Evolutionary conservation across 1,140 invertebrate genomes (phyloP).

Genomic region (Piezodorus guildinii): DNA sequence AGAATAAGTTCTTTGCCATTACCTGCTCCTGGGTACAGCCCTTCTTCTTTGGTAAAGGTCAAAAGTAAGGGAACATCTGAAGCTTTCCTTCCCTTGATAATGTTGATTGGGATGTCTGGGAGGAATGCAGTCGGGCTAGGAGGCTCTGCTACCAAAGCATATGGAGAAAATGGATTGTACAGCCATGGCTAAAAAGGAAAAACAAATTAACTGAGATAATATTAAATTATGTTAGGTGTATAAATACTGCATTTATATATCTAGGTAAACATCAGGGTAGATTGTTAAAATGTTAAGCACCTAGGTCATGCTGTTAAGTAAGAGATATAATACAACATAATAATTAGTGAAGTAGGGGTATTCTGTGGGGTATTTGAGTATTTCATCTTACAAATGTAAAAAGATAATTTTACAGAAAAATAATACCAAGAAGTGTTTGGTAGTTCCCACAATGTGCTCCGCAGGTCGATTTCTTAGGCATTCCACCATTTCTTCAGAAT

Average conservation of each 20-base stretch:
- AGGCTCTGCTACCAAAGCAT: slow-evolving; percentile 46
- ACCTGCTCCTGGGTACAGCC: slow-evolving; percentile 39
- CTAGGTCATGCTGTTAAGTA: too few species aligned
- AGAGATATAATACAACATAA: too few species aligned
- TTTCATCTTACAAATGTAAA: too few species aligned
- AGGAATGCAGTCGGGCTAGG: slow-evolving; percentile 41
- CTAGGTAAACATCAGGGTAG: too few species aligned
- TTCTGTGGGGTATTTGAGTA: too few species aligned
- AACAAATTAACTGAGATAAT: slow-evolving; percentile 11
- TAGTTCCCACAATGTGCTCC: slow-evolving; percentile 37
- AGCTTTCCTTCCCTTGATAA: slow-evolving; percentile 36
- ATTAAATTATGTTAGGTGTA: too few species aligned
- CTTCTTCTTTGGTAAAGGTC: slow-evolving; percentile 33
- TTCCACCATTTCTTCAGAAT: slow-evolving; percentile 45
- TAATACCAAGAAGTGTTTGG: not conserved
- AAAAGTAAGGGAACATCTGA: slow-evolving; percentile 34
- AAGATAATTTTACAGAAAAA: too few species aligned
- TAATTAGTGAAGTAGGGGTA: too few species aligned
- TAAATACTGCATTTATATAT: too few species aligned
- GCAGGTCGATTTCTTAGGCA: slow-evolving; percentile 54
- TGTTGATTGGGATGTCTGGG: slow-evolving; percentile 40
- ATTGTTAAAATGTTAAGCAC: too few species aligned
- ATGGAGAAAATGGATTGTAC: slow-evolving; percentile 48
- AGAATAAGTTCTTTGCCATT: slow-evolving; percentile 19
- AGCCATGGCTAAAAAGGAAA: slow-evolving; percentile 35